These are phyloP conservation scores for Dolichallabes microphthalmus DNA, from an alignment of 2,113 vertebrate genomes.

Conservation along the genomic window DNA sequence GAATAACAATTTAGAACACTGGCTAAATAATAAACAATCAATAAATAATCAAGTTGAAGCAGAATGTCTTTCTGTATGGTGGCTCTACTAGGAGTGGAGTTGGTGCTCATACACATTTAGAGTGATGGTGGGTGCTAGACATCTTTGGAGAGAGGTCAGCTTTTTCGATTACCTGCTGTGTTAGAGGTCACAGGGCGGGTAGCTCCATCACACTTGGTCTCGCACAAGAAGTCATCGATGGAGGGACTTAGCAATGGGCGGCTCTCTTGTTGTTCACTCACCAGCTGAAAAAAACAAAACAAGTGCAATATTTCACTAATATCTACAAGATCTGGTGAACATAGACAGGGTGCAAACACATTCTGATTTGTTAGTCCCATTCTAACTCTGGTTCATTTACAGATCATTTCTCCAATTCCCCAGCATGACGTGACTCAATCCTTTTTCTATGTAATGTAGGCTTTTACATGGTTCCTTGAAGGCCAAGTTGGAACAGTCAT, in stretches of 20 bases:
- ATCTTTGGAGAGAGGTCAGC: not conserved
- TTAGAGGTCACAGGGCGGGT: conserved; percentile 93
- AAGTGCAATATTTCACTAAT: conserved; percentile 55
- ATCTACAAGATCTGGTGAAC: not conserved
- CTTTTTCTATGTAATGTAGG: not conserved
- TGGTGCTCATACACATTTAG: not conserved
- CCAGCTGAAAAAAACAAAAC: conserved; percentile 86
- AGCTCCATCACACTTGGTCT: conserved; percentile 90
- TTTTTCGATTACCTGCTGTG: conserved; percentile 82
- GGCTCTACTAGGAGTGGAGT: not conserved
- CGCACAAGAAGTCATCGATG: conserved; percentile 97
- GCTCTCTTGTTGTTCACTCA: conserved; percentile 98
- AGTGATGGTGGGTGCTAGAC: not conserved
- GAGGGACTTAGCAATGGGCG: conserved; percentile 96
- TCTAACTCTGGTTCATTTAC: conserved; percentile 27
- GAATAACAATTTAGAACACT: not conserved
- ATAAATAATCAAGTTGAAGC: not conserved
- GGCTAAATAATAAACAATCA: not conserved
- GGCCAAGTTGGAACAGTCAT: not conserved
- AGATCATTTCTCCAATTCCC: conserved; percentile 19
- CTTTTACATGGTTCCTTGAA: not conserved
- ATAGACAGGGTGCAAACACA: not conserved
- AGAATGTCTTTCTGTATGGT: not conserved
- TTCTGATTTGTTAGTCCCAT: conserved; percentile 25
- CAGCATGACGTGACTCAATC: not conserved